Evolutionary conservation across 2,113 vertebrate species (phyloP).

Genomic region (Rissa tridactyla): DNA sequence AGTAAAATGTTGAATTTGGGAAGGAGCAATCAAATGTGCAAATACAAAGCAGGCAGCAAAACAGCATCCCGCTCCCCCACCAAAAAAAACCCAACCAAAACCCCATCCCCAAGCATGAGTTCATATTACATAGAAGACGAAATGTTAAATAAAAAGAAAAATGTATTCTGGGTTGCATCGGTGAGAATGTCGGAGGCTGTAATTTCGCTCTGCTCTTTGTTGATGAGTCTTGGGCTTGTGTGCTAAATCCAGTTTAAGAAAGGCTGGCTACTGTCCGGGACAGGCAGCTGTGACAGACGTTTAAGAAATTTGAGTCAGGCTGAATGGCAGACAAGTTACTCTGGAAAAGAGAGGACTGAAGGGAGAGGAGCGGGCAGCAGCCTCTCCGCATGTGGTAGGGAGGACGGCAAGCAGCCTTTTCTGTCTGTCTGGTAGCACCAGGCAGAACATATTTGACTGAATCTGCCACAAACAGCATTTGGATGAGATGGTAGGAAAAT

Average conservation of each 20-base stretch:
- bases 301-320: neutral
- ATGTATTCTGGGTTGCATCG: neutral
- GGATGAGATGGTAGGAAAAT: neutral
- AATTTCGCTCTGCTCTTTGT: neutral
- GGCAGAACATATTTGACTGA: neutral
- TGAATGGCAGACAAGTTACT: neutral
- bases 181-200: neutral
- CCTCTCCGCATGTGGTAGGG: neutral
- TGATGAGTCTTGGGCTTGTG: neutral
- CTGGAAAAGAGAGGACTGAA: neutral
- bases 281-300: neutral
- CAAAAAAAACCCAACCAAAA: neutral
- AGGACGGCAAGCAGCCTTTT: neutral
- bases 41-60: neutral
- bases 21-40: neutral
- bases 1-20: neutral
- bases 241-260: neutral
- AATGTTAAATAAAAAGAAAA: neutral
- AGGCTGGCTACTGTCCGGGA: neutral
- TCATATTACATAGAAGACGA: neutral
- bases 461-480: neutral
- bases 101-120: neutral
- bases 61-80: rapidly evolving
- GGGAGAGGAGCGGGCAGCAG: neutral
- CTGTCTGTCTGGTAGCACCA: neutral